Percentiles rank a stretch among this genome's conserved stretches.
These are phyloP conservation scores for Lissonota sp. DNA, from an alignment of 2,888 invertebrate genomes.

Conservation along the genomic window DNA sequence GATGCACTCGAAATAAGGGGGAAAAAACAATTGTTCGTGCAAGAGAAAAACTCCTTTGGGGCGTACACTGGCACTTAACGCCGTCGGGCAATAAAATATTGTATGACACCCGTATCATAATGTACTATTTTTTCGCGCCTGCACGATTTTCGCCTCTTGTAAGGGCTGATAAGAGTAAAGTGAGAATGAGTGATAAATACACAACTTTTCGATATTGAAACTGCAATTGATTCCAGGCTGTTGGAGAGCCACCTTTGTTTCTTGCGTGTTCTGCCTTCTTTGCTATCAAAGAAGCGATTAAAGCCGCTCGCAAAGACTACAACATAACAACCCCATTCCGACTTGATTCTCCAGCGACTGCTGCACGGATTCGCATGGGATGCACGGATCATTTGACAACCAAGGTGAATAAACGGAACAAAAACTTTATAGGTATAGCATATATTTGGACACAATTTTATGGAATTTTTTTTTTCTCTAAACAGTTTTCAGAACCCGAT, in stretches of 20 bases:
- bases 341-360: constrained; percentile 94
- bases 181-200: too few relatives aligned
- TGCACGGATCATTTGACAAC: constrained; percentile 93
- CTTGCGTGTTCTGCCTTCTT: constrained; percentile 94
- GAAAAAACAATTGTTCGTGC: too few relatives aligned
- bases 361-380: constrained; percentile 94
- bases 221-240: constrained; percentile 87
- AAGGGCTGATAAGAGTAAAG: too few relatives aligned
- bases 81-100: too few relatives aligned
- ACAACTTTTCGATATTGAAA: not conserved
- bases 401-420: constrained; percentile 86
- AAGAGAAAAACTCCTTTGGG: too few relatives aligned
- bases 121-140: too few relatives aligned
- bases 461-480: constrained; percentile 28
- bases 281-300: constrained; percentile 95
- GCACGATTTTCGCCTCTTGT: too few relatives aligned
- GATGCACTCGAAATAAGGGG: too few relatives aligned
- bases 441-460: not conserved
- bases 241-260: constrained; percentile 98
- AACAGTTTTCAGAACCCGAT: constrained; percentile 73
- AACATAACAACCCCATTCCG: constrained; percentile 87
- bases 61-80: too few relatives aligned
- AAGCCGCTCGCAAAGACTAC: constrained; percentile 90
- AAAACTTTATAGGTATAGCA: not conserved
- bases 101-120: too few relatives aligned